Evolutionary conservation across 2,888 invertebrate genomes (phyloP), one percentile per base, ranked within the genome.

Genomic region (Marronus borbonicus): DNA sequence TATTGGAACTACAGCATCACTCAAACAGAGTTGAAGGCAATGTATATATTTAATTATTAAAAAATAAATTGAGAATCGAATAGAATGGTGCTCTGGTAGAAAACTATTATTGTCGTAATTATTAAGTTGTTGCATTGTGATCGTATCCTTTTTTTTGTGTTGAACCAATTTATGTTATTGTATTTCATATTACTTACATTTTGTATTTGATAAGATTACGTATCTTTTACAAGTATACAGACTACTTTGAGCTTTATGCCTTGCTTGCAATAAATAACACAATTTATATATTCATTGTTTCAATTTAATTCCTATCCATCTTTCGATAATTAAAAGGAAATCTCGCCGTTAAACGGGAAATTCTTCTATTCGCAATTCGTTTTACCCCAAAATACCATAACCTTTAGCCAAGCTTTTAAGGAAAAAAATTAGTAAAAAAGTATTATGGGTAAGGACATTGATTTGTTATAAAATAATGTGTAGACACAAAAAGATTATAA

Each of bases 91-190:
- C 88, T 88, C 88, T 88, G 87, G 87, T 82, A 80, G 78, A 77
- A 77, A 85, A 84, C 85, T 74, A 39, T 72, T 74, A 60, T 74
- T 60, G 60, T 74, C 76, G 64, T 80, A 76, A 72, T 79, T 79
- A 82, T 82, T 86, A 86, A 86, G 85, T 86, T 87, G 84, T 86
- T 86, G 85, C 85, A 88, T 86, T 88, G 88, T 88, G 88, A 88
- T 88, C 84, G 80, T 80, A 79, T 85, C 44, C 44, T 8, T 84
- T 83, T 83, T 77, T 76, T 78, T 84, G 82, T 84, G 81, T 85
- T 84, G 84, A 85, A 85, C 85, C 85, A 84, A 85, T 84, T 84
- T 84, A 80, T 83, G 85, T 82, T 72, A 60, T 70, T 75, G 68
- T 79, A 75, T 75, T 79, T 80, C 77, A 62, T 77, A 55, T 79